A percentile compares a stretch with the other conserved stretches of the same genome.
These are phyloP conservation scores for Malacoraja senta DNA, from an alignment of 2,797 vertebrate genomes.

Conservation along the genomic window DNA sequence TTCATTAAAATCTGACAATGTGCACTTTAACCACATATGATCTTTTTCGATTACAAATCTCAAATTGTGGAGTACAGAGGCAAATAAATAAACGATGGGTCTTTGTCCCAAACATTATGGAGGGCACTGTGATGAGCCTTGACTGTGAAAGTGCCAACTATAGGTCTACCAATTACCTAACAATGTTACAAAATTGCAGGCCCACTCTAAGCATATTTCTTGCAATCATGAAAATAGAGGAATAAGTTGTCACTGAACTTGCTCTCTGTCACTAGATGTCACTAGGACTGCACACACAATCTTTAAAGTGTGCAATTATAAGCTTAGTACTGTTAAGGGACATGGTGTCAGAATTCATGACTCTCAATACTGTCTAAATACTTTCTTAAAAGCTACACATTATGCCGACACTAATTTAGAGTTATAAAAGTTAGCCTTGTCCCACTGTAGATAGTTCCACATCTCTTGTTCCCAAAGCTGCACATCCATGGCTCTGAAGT, in stretches of 20 bases:
- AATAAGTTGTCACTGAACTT: neutral
- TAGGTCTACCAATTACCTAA: neutral
- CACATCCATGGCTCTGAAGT: neutral
- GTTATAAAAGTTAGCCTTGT: neutral
- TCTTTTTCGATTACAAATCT: too few relatives aligned
- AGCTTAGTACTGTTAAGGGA: neutral
- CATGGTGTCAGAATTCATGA: neutral
- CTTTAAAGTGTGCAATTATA: neutral
- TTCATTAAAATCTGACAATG: too few relatives aligned
- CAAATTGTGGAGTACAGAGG: too few relatives aligned
- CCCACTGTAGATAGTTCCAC: neutral
- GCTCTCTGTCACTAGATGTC: conserved; percentile 7
- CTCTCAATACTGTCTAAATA: neutral
- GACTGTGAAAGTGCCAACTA: neutral
- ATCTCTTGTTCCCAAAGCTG: neutral
- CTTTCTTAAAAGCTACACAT: neutral
- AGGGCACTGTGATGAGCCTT: neutral
- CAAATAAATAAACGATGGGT: too few relatives aligned
- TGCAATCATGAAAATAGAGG: neutral
- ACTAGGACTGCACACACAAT: neutral
- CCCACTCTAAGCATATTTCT: neutral
- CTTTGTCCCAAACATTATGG: too few relatives aligned
- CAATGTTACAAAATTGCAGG: neutral
- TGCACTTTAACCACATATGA: too few relatives aligned
- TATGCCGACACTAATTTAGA: neutral